Evolutionary conservation across 2,888 invertebrate species (phyloP).

Genomic region (Prosopocoilus inquinatus): DNA sequence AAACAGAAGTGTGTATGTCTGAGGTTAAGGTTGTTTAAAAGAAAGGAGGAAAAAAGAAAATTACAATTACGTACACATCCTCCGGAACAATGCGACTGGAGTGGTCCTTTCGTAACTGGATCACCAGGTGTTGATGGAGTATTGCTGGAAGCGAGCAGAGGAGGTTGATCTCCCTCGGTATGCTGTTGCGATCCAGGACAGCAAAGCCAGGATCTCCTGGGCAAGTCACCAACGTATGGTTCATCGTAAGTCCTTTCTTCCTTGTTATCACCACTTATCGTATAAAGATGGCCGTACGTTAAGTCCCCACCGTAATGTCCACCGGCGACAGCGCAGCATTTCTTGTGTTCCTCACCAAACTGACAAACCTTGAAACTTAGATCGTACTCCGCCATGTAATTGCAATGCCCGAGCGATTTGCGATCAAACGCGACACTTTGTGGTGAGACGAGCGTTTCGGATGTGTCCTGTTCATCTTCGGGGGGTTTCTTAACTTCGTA

Average conservation of each 20-base stretch:
- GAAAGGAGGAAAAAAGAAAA: too few species aligned
- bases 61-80: constrained; percentile 43
- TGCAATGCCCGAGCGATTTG: constrained; percentile 34
- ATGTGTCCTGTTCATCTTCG: constrained; percentile 29
- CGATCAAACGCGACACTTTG: constrained; percentile 30
- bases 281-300: constrained; percentile 50
- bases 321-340: constrained; percentile 40
- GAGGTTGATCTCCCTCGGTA: constrained; percentile 43
- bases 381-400: constrained; percentile 34
- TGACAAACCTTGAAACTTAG: constrained; percentile 33
- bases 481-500: constrained; percentile 21
- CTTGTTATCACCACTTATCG: constrained; percentile 51
- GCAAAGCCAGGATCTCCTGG: constrained; percentile 53
- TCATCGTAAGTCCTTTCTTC: constrained; percentile 51
- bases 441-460: constrained; percentile 33
- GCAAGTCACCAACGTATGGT: constrained; percentile 47
- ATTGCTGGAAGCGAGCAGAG: constrained; percentile 38
- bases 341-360: constrained; percentile 38
- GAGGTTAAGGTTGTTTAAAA: too few species aligned
- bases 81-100: constrained; percentile 37
- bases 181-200: constrained; percentile 50
- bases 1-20: too few species aligned
- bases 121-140: constrained; percentile 37
- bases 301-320: constrained; percentile 41
- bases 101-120: constrained; percentile 39